A percentile compares a stretch with the other conserved stretches of the same genome.
phyloP scores from a whole-genome alignment of 2,888 invertebrate species.

The Mesorhabditis belari region DNA sequence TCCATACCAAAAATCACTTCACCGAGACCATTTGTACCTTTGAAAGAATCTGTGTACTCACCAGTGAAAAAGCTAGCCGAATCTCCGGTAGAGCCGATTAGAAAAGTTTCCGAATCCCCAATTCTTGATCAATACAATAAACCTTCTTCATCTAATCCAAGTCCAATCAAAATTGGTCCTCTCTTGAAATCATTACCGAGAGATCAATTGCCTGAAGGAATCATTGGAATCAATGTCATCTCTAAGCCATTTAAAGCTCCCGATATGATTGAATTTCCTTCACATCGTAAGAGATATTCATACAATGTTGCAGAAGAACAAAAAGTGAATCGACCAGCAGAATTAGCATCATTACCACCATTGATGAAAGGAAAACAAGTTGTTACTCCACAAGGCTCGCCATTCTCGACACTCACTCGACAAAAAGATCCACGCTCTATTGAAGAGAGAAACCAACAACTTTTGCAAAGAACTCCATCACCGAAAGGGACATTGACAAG shows the following conservation, averaged over 20 bases:
- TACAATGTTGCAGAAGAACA: neutral
- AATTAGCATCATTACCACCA: neutral
- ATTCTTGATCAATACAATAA: too few species aligned
- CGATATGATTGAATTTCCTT: neutral
- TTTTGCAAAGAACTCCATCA: too few species aligned
- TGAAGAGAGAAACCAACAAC: too few species aligned
- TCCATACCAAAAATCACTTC: too few species aligned
- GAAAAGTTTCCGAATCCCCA: too few species aligned
- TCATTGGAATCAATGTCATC: neutral
- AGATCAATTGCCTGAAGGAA: neutral
- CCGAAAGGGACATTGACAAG: neutral
- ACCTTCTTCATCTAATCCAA: too few species aligned
- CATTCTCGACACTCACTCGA: neutral
- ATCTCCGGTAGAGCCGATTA: too few species aligned
- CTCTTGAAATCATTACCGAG: too few species aligned
- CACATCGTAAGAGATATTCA: neutral
- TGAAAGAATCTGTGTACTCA: too few species aligned
- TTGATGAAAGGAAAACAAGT: neutral
- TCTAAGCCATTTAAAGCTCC: constrained; percentile 3
- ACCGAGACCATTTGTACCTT: neutral
- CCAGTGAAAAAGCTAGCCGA: too few species aligned
- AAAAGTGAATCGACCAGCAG: neutral
- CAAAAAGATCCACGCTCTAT: too few species aligned
- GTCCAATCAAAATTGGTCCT: too few species aligned
- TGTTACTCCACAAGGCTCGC: constrained; percentile 2